phyloP scores from a whole-genome alignment of 2,888 invertebrate species.

The Harmothoe impar region DNA sequence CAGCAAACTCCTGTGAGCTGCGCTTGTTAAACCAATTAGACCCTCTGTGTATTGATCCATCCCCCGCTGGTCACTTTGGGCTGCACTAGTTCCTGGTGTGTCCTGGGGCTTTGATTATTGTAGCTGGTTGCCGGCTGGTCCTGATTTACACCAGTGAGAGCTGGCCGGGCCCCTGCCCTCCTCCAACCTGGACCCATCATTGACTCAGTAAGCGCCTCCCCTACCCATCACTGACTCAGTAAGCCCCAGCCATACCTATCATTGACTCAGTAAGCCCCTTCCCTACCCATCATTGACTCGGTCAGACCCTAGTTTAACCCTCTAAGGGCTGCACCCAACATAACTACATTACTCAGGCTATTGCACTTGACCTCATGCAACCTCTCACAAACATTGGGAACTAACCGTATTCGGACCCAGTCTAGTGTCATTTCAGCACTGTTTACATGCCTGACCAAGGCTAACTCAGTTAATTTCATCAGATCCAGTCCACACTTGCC shows the following conservation, averaged over 20 bases:
- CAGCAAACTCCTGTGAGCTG: no score
- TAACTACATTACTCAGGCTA: background rate
- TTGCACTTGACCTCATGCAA: background rate
- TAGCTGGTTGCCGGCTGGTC: background rate
- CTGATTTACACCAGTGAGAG: background rate
- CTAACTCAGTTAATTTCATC: conserved; percentile 23
- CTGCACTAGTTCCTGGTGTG: background rate
- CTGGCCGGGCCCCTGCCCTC: no score
- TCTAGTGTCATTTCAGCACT: no score
- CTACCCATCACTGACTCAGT: no score
- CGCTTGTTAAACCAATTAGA: no score
- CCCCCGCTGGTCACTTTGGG: no score
- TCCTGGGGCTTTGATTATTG: background rate
- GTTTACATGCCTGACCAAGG: background rate
- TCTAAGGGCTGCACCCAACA: no score
- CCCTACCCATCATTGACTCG: background rate
- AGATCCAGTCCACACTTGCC: background rate
- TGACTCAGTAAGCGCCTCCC: no score
- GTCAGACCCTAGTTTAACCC: no score
- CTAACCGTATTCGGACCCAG: background rate
- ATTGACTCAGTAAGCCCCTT: background rate
- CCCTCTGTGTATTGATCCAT: no score
- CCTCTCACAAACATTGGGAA: background rate
- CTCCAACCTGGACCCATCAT: no score
- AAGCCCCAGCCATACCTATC: no score